These are phyloP conservation scores for Phyllotreta cruciferae DNA, from an alignment of 2,888 invertebrate species.

Conservation along the genomic window DNA sequence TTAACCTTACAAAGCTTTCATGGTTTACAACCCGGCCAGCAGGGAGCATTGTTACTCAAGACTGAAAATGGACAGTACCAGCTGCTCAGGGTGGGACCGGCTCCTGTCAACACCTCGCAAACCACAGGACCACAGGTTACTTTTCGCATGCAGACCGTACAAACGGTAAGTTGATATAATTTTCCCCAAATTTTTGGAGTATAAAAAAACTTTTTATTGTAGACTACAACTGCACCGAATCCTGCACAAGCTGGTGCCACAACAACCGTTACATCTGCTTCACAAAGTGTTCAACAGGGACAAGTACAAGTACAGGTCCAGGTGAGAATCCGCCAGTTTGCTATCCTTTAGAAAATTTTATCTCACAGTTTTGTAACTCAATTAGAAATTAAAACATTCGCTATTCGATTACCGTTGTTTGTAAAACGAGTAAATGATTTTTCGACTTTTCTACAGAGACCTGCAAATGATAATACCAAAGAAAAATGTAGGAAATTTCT, in stretches of 20 bases:
- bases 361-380: no score
- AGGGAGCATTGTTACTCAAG: constrained; percentile 89
- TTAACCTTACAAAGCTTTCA: constrained; percentile 88
- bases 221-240: constrained; percentile 46
- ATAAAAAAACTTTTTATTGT: constrained; percentile 26
- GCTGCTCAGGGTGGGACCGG: constrained; percentile 86
- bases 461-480: constrained; percentile 83
- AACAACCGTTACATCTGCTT: constrained; percentile 47
- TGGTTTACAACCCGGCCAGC: constrained; percentile 86
- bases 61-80: constrained; percentile 97
- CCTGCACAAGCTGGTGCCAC: constrained; percentile 49
- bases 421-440: constrained; percentile 20
- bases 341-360: background rate
- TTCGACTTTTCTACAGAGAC: constrained; percentile 58
- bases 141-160: constrained; percentile 85
- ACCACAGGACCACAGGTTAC: constrained; percentile 72
- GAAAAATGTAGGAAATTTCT: constrained; percentile 98
- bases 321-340: constrained; percentile 13
- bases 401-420: constrained; percentile 4
- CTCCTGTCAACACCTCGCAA: constrained; percentile 67
- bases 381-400: background rate
- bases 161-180: constrained; percentile 74
- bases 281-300: constrained; percentile 47
- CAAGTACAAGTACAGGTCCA: constrained; percentile 43
- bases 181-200: background rate